Evolutionary conservation across 2,797 vertebrate species (phyloP).

Genomic region (Aeoliscus strigatus): DNA sequence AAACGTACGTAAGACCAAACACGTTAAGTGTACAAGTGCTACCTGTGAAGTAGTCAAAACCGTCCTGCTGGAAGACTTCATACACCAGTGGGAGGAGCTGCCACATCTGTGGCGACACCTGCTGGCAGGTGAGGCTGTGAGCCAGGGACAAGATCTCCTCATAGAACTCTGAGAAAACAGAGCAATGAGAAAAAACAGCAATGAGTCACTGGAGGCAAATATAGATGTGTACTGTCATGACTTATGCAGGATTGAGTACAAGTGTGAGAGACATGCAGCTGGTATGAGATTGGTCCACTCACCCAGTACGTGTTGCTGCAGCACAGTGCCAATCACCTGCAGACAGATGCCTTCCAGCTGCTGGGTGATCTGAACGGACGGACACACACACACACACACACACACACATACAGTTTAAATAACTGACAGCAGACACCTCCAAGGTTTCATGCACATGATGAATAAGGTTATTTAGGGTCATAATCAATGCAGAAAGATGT

Average conservation of each 20-base stretch:
- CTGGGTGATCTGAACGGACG: conserved; percentile 86
- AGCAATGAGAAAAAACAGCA: too few species aligned
- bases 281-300: conserved; percentile 44
- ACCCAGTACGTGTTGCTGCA: conserved; percentile 98
- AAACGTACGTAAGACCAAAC: too few species aligned
- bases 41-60: conserved; percentile 99
- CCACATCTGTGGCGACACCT: conserved; percentile 99
- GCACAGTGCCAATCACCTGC: conserved; percentile 96
- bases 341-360: conserved; percentile 98
- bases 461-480: too few species aligned
- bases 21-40: too few species aligned
- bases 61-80: conserved; percentile 98
- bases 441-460: too few species aligned
- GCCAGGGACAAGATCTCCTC: conserved; percentile 98
- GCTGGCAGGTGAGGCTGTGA: conserved; percentile 97
- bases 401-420: too few species aligned
- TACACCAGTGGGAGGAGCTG: conserved; percentile 95
- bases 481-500: too few species aligned
- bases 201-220: conserved; percentile 4
- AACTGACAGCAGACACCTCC: too few species aligned
- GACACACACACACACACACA: background rate
- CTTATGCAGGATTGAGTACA: too few species aligned
- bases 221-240: background rate
- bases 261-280: background rate
- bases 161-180: conserved; percentile 85